phyloP scores from a whole-genome alignment of 2,113 vertebrate genomes.

The Toxotes chatareus region DNA sequence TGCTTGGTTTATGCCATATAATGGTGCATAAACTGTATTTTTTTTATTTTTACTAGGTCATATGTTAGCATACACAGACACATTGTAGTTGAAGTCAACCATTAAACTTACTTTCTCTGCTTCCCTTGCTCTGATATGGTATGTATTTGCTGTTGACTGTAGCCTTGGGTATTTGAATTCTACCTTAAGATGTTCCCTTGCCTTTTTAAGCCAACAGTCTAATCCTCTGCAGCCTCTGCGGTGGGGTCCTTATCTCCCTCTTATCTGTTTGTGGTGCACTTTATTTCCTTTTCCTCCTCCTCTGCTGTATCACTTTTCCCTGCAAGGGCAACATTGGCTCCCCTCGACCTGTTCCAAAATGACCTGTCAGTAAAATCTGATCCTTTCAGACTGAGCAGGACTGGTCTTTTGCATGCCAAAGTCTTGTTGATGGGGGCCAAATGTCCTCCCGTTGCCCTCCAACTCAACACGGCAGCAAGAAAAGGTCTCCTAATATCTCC shows the following conservation, averaged over 20 bases:
- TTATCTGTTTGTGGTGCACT: slow-evolving; percentile 77
- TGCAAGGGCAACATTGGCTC: slow-evolving; percentile 72
- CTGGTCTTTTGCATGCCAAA: slow-evolving; percentile 75
- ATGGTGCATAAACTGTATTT: neutral
- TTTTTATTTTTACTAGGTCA: slow-evolving; percentile 16
- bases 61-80: slow-evolving; percentile 12
- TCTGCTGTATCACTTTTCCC: slow-evolving; percentile 81
- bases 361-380: slow-evolving; percentile 84
- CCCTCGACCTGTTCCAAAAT: slow-evolving; percentile 71
- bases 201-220: slow-evolving; percentile 43
- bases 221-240: slow-evolving; percentile 37
- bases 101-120: neutral
- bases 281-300: slow-evolving; percentile 69
- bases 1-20: neutral
- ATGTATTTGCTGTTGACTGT: slow-evolving; percentile 14
- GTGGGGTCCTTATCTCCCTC: slow-evolving; percentile 66
- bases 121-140: slow-evolving; percentile 3
- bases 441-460: slow-evolving; percentile 76
- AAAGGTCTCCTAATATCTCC: slow-evolving; percentile 71
- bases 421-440: slow-evolving; percentile 67
- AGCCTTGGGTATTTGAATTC: slow-evolving; percentile 42
- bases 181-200: slow-evolving; percentile 34
- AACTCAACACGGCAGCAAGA: slow-evolving; percentile 71
- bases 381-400: slow-evolving; percentile 74
- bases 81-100: slow-evolving; percentile 12